phyloP scores from a whole-genome alignment of 2,888 invertebrate genomes.

The Eupithecia centaureata region DNA sequence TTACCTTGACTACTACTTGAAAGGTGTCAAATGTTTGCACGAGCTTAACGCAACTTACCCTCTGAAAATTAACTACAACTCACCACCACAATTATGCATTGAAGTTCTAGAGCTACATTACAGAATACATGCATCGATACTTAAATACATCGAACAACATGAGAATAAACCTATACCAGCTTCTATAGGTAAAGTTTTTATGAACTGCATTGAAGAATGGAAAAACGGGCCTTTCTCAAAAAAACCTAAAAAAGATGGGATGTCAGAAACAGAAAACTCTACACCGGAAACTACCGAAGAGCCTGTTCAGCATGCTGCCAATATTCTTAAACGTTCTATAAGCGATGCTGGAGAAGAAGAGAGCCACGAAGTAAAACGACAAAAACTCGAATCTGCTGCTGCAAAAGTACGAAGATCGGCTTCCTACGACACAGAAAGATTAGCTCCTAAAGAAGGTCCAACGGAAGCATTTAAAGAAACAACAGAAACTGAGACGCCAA shows the following conservation, averaged over 20 bases:
- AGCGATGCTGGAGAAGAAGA: conserved; percentile 79
- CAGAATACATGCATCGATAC: conserved; percentile 93
- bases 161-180: conserved; percentile 87
- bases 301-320: conserved; percentile 73
- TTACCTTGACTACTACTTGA: conserved; percentile 91
- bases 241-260: conserved; percentile 64
- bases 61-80: conserved; percentile 92
- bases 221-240: conserved; percentile 72
- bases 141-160: conserved; percentile 92
- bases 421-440: conserved; percentile 74
- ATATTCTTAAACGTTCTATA: conserved; percentile 77
- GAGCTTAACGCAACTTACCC: conserved; percentile 94
- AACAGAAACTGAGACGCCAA: conserved; percentile 38
- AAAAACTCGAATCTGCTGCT: conserved; percentile 73
- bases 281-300: conserved; percentile 52
- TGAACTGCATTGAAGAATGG: conserved; percentile 82
- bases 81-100: conserved; percentile 91
- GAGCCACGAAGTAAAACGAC: conserved; percentile 68
- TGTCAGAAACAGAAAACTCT: conserved; percentile 51
- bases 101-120: conserved; percentile 95
- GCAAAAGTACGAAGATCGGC: conserved; percentile 77
- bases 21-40: conserved; percentile 90
- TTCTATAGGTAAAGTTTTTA: conserved; percentile 85
- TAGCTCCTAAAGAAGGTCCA: conserved; percentile 52
- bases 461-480: conserved; percentile 42